phyloP scores from a whole-genome alignment of 2,113 vertebrate genomes.

The Psittacula cyanocephala region DNA sequence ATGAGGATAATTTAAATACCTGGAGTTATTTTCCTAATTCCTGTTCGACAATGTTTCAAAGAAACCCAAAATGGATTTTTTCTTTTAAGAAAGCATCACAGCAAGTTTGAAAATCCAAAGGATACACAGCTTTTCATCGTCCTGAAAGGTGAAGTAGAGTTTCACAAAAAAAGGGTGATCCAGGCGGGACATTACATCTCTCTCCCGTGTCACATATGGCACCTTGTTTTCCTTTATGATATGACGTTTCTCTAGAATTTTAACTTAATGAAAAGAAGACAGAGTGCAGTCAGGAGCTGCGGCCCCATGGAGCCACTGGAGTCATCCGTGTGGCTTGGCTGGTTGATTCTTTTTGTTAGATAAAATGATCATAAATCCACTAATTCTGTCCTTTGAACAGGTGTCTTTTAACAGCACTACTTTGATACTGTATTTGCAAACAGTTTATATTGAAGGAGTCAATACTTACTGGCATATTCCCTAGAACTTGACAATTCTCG shows the following conservation, averaged over 20 bases:
- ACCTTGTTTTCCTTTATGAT: slow-evolving; percentile 99
- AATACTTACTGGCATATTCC: slow-evolving; percentile 96
- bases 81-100: not conserved
- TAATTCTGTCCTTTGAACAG: not conserved
- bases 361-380: not conserved
- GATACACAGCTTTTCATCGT: slow-evolving; percentile 99
- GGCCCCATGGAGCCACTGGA: not conserved
- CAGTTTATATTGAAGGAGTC: not conserved
- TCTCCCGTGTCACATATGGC: slow-evolving; percentile 95
- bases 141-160: slow-evolving; percentile 99
- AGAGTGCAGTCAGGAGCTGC: not conserved
- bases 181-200: slow-evolving; percentile 96
- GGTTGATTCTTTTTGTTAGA: not conserved
- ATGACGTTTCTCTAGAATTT: slow-evolving; percentile 98
- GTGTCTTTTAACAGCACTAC: not conserved
- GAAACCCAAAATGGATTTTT: not conserved
- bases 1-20: not conserved
- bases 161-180: slow-evolving; percentile 99
- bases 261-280: slow-evolving; percentile 80
- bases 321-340: not conserved
- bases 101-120: slow-evolving; percentile 65
- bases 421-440: not conserved
- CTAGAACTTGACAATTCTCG: slow-evolving; percentile 91
- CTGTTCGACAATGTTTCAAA: not conserved
- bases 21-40: not conserved